Evolutionary conservation across 2,797 vertebrate genomes (phyloP), one percentile per base, ranked within the genome.

Genomic region (Toxotes lorentzi): DNA sequence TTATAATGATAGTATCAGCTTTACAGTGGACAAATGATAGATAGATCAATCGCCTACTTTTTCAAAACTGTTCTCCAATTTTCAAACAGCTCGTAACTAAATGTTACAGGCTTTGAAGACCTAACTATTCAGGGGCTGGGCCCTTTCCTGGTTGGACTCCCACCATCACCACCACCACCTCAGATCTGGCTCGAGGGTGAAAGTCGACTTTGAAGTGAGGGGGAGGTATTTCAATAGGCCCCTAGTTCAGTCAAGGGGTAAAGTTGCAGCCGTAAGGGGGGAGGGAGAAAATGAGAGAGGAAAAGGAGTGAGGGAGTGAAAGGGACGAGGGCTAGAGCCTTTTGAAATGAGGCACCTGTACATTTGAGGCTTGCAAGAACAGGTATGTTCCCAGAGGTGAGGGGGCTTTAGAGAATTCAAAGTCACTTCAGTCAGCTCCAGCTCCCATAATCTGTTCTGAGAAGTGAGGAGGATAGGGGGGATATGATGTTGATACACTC

Each of bases 261-360:
- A 86, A 85, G 88, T 91, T 93, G 89, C 88, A 91, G 88, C 77
- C 75, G 17, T 78, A 1, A 59, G 53, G 65, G 63, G 66, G 74
- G 62, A 16, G 68, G 57, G 66, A 50, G 69, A 64, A 85, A 84
- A 77, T 50, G 65, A 79, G 81, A 75, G 82, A 81, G 81, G 80
- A 17, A 58, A 62, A 70, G 53, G 60, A 60, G 63, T 7, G 53
- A 78, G 51, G 58, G 53, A 70, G 73, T 40, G 81, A 76, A 61
- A 83, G 82, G 82, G 81, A 74, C 63, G 62, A 81, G 87, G 79
- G 63, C 68, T 57, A 41, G 41, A 79, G 76, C 68, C 89, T 88
- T 92, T 91, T 90, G 89, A 92, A 93, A 91, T 83, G 85, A 90
- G 82, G 90, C 93, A 94, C 91, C 89, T 91, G 92, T 87, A 88